A percentile compares a stretch with the other conserved stretches of the same genome.
These are phyloP conservation scores for Colius striatus DNA, from an alignment of 2,113 vertebrate species.

Conservation along the genomic window DNA sequence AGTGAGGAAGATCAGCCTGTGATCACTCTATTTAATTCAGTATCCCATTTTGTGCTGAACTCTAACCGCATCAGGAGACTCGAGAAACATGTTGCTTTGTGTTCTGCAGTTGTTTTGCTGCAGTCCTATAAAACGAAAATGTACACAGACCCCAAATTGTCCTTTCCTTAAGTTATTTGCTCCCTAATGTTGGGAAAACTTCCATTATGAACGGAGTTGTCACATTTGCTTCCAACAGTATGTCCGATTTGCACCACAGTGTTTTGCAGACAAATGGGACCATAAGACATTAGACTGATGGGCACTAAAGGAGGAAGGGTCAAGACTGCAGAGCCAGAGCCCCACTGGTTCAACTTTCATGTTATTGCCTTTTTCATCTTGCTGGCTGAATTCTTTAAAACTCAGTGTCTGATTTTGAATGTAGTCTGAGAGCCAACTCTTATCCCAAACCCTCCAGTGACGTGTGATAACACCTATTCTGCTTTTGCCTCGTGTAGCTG, in stretches of 20 bases:
- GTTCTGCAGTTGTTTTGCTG: not conserved
- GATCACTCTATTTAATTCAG: not conserved
- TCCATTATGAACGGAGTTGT: not conserved
- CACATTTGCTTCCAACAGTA: not conserved
- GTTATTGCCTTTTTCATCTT: not conserved
- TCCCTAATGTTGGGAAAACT: not conserved
- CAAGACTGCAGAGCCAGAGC: not conserved
- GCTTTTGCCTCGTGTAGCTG: not conserved
- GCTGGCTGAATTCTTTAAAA: not conserved
- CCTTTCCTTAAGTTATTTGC: not conserved
- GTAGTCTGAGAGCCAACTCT: not conserved
- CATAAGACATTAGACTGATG: not conserved
- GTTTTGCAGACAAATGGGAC: not conserved
- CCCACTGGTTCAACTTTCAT: not conserved
- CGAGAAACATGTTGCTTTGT: not conserved
- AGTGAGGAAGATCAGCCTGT: not conserved
- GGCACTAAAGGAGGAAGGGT: not conserved
- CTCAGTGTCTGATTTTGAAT: not conserved
- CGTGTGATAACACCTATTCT: rapidly evolving
- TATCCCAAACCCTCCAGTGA: not conserved
- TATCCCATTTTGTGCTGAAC: not conserved
- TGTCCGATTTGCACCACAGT: not conserved
- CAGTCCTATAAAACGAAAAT: not conserved
- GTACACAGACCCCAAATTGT: not conserved
- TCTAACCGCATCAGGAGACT: not conserved